Evolutionary conservation across 2,113 vertebrate species (phyloP), one percentile per base, ranked within the genome.

Genomic region (Geococcyx californianus): DNA sequence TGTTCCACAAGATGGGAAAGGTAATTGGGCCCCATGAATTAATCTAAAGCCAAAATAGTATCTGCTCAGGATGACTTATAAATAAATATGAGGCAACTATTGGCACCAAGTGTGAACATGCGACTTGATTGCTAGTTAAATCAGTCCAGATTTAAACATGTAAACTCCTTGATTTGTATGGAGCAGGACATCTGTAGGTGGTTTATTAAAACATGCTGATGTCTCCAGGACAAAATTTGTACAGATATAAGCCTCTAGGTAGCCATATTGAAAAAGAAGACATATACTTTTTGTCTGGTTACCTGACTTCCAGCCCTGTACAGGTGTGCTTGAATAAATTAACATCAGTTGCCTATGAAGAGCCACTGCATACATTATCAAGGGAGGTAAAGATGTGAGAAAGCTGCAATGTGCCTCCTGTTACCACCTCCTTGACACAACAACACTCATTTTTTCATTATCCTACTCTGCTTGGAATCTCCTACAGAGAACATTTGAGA

Each of bases 361-460:
- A 99, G 97, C 98, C 98, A 89, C 98, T 98, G 98, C 98, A 99
- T 99, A 98, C 96, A 98, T 99, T 99, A 99, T 96, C 98, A 97
- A 94, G 87, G 98, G 95, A 98, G 98, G 98, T 98, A 98, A 98
- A 95, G 96, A 96, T 98, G 97, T 58, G 92, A 97, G 92, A 97
- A 94, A 95, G 90, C 89, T 96, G 93, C 87, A 98, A 98, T 98
- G 95, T 98, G 96, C 97, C 97, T 98, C 94, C 95, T 98, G 96
- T 97, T 98, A 95, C 24, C 97, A 97, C 97, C 93, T 99, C 96
- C 95, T 98, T 98, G 97, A 96, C 95, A 98, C 93, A 93, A 97
- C 80, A 94, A 80, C 91, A 98, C 87, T 82, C 92, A 94, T 96
- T 97, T 86, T 96, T 93, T 91, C 80, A 88, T 96, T 58, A 91